Conservation (phyloP, 2,888 invertebrate genomes). For the Synanthedon myopaeformis region DNA sequence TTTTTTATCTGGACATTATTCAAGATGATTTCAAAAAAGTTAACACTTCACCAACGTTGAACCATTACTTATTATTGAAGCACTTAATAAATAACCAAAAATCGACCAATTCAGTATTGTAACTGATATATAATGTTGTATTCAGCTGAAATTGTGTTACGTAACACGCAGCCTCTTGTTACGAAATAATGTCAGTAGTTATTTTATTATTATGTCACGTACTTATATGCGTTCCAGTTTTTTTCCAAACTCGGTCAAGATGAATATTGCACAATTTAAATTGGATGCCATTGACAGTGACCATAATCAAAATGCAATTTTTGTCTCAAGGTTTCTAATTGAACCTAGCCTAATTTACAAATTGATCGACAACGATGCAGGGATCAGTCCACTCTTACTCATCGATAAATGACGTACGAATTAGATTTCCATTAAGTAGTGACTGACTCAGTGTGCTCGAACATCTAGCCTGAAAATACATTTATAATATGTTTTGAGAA, state of each 20-base stretch:
- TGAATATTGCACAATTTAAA: slow-evolving; percentile 33
- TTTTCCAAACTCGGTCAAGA: slow-evolving; percentile 40
- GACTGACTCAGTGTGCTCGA: no score
- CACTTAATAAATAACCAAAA: background rate
- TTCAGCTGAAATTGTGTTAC: background rate
- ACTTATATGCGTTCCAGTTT: slow-evolving; percentile 27
- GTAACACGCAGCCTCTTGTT: background rate
- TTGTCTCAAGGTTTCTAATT: slow-evolving; percentile 23
- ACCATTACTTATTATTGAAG: no score
- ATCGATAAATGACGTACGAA: no score
- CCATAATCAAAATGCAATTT: slow-evolving; percentile 20
- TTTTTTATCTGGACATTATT: no score
- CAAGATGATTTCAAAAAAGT: no score
- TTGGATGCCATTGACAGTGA: slow-evolving; percentile 28
- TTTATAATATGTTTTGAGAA: no score
- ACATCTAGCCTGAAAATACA: no score
- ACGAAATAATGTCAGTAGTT: background rate
- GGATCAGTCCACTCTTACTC: no score
- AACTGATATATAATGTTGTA: background rate
- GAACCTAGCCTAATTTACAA: slow-evolving; percentile 1
- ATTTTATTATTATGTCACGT: slow-evolving; percentile 12
- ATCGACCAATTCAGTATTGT: background rate
- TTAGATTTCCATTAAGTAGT: no score
- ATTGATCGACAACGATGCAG: background rate
- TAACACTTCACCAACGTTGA: no score